Percentiles rank a stretch among this genome's conserved stretches.
Conservation (phyloP, 2,888 invertebrate species). For the Scotopteryx bipunctaria region DNA sequence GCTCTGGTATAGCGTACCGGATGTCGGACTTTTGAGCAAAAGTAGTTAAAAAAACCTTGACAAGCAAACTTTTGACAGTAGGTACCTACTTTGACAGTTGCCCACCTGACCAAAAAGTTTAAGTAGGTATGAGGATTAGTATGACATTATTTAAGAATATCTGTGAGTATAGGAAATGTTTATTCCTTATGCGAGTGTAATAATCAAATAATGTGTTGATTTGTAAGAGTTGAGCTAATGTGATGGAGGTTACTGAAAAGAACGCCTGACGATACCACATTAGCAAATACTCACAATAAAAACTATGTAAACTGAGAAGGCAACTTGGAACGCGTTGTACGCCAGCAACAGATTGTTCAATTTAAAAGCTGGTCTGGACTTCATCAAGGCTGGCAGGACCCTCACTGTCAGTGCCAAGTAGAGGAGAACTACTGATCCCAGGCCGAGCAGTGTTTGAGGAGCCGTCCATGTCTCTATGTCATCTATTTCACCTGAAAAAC, state of each 20-base stretch:
- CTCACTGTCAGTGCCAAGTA: conserved; percentile 87
- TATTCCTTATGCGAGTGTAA: too few species aligned
- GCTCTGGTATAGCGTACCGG: too few species aligned
- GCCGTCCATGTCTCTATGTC: conserved; percentile 58
- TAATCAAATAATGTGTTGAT: too few species aligned
- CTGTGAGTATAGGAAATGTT: too few species aligned
- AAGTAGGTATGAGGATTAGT: too few species aligned
- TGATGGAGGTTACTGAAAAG: not conserved
- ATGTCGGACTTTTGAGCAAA: too few species aligned
- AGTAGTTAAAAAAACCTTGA: too few species aligned
- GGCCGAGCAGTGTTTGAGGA: conserved; percentile 51
- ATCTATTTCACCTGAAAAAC: conserved; percentile 46
- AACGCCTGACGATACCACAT: conserved; percentile 19
- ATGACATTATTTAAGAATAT: too few species aligned
- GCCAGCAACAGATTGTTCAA: conserved; percentile 85
- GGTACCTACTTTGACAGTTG: too few species aligned
- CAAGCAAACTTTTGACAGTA: too few species aligned
- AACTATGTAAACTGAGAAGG: conserved; percentile 83
- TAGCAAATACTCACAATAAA: conserved; percentile 76
- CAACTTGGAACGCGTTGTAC: conserved; percentile 88
- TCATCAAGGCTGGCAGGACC: conserved; percentile 88
- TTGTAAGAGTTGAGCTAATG: not conserved
- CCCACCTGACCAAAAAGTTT: too few species aligned
- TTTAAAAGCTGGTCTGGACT: conserved; percentile 84
- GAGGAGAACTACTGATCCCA: conserved; percentile 72